Evolutionary conservation across 2,888 invertebrate species (phyloP).

Genomic region (Ochlodes sylvanus): DNA sequence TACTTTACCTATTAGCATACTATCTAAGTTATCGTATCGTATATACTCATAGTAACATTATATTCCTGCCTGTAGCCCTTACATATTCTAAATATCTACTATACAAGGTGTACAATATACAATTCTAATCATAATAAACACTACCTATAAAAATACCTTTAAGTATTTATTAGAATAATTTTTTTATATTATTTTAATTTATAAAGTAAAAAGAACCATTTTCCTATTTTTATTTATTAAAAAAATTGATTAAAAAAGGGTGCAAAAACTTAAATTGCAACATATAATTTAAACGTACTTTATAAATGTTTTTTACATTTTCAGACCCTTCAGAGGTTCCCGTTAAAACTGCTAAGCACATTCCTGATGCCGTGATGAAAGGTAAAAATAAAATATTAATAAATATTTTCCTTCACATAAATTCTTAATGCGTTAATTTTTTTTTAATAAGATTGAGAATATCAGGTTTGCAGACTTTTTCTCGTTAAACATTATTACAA

Average conservation of each 20-base stretch:
- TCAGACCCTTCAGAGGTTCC: conserved; percentile 58
- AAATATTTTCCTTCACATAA: background rate
- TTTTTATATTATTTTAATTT: no score
- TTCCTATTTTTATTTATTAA: no score
- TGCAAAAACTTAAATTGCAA: background rate
- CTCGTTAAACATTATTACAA: background rate
- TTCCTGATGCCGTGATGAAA: conserved; percentile 48
- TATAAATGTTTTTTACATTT: conserved; percentile 46
- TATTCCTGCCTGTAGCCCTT: background rate
- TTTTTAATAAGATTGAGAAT: background rate
- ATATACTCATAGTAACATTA: background rate
- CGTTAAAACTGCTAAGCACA: conserved; percentile 52
- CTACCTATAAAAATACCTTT: no score
- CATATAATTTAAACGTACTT: background rate
- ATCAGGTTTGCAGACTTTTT: background rate
- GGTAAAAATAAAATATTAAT: conserved; percentile 47
- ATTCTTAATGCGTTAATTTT: background rate
- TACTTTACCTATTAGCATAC: background rate
- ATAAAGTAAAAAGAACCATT: no score
- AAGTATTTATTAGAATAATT: no score
- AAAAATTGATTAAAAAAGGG: background rate
- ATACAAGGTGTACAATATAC: background rate
- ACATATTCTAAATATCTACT: conserved; percentile 6
- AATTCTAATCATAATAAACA: background rate
- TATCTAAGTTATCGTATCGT: background rate